Evolutionary conservation across 2,888 invertebrate genomes (phyloP).

Genomic region (Drosophila monieri): DNA sequence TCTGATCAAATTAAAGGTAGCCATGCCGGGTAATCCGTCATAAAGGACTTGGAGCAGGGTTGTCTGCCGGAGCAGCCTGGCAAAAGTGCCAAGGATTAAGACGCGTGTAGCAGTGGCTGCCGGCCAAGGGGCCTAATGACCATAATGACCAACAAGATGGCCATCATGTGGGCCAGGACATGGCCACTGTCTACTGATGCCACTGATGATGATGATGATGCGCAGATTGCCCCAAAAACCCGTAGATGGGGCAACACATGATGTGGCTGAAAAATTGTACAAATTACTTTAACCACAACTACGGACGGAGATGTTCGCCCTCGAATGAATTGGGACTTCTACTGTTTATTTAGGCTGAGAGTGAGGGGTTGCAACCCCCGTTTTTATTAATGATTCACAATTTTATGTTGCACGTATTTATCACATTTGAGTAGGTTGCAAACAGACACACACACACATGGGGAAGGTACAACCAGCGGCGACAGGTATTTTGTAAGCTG

Average conservation of each 20-base stretch:
- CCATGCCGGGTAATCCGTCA: constrained; percentile 59
- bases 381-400: constrained; percentile 80
- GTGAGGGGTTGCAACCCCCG: constrained; percentile 50
- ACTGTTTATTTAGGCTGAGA: constrained; percentile 64
- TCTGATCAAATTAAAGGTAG: constrained; percentile 73
- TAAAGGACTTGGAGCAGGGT: constrained; percentile 46
- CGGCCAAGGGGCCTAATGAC: constrained; percentile 72
- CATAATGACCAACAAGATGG: constrained; percentile 71
- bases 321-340: constrained; percentile 64
- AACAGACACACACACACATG: constrained; percentile 33
- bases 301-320: constrained; percentile 48
- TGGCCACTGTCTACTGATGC: constrained; percentile 28
- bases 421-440: constrained; percentile 66
- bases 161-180: constrained; percentile 44
- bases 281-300: constrained; percentile 67
- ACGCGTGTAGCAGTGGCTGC: constrained; percentile 49
- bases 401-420: constrained; percentile 71
- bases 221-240: constrained; percentile 36
- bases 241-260: constrained; percentile 60
- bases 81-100: constrained; percentile 68
- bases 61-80: constrained; percentile 9
- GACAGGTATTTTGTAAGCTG: constrained; percentile 77
- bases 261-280: constrained; percentile 79
- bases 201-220: constrained; percentile 55
- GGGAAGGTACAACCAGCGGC: constrained; percentile 43